Evolutionary conservation across 2,113 vertebrate species (phyloP), one percentile per base, ranked within the genome.

Genomic region (Dipodomys ordii): DNA sequence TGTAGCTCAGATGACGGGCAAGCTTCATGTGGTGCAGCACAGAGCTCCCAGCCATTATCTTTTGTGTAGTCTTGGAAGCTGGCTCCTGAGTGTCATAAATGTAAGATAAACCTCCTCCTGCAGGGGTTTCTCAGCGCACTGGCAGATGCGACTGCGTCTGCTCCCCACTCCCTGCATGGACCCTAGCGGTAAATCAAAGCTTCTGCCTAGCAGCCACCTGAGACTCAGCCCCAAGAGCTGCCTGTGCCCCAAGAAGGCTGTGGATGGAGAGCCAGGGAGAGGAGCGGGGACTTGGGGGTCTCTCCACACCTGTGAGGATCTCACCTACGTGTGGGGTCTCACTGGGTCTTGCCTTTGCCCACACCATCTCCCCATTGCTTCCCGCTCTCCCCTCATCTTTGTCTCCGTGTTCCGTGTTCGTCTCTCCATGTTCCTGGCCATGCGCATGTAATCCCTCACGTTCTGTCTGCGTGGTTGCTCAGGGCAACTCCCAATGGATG

Each of bases 91-190:
- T 39, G 28, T 77, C 25, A 78, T 83, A 32, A 72, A 49, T 35
- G 65, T 57, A 65, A 30, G 85, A 27, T 76, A 49, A 90, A 30
- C 76, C 64, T 82, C 86, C 78, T 86, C 57, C 25, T 80, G 82
- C 53, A 46, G 28, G 49, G 49, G 49, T 35, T 83, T 39, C 39
- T 18, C 2, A 11, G 60, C 53, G 76, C 76, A 83, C 4, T 46
- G 83, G 83, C 69, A 53, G 78, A 69, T 13, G 65, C 64, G 64
- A 77, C 65, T 3, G 25, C n/a, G 16, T 64, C 57, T 27, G 60
- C 83, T 28, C 12, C 35, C 44, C 25, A 60, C 81, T 35, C 3
- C 53, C 20, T 20, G 9, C 44, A 69, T 13, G 3, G 16, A 87
- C 65, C 9, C 53, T 0, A 10, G 68, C 35, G 76, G 53, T 16